Conservation (phyloP, 1,140 invertebrate genomes). For the Pantala flavescens region DNA sequence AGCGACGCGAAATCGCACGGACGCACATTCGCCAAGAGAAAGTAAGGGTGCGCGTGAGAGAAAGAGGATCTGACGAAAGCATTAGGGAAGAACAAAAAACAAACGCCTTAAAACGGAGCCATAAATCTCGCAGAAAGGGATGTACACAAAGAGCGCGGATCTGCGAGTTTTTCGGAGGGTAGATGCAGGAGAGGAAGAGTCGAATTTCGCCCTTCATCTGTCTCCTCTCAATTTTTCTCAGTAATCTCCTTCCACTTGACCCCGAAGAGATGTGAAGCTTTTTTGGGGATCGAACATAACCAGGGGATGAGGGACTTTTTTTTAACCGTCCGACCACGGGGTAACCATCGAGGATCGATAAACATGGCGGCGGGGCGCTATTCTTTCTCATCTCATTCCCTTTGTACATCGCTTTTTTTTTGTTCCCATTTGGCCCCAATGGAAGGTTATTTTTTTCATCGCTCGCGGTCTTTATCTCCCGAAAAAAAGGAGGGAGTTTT, state of each 20-base stretch:
- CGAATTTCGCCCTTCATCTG: background rate
- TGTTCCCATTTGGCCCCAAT: background rate
- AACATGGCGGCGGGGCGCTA: background rate
- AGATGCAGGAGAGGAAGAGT: background rate
- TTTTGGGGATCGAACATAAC: background rate
- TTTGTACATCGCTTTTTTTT: background rate
- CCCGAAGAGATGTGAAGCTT: background rate
- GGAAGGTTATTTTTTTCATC: too few relatives aligned
- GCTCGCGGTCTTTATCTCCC: too few relatives aligned
- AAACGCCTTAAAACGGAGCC: background rate
- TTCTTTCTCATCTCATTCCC: background rate
- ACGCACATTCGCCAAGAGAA: too few relatives aligned
- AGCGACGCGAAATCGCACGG: too few relatives aligned
- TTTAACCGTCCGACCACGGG: background rate
- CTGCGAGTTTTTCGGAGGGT: background rate
- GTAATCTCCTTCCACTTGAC: constrained; percentile 5
- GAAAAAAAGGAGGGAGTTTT: too few relatives aligned
- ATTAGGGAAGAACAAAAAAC: background rate
- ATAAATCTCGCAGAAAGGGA: background rate
- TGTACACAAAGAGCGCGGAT: background rate
- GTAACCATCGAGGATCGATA: background rate
- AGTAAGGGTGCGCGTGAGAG: too few relatives aligned
- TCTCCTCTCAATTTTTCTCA: background rate
- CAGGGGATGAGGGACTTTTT: background rate
- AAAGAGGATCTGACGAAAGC: background rate